These are phyloP conservation scores for Homarus gammarus DNA, from an alignment of 2,888 invertebrate genomes.

Conservation along the genomic window DNA sequence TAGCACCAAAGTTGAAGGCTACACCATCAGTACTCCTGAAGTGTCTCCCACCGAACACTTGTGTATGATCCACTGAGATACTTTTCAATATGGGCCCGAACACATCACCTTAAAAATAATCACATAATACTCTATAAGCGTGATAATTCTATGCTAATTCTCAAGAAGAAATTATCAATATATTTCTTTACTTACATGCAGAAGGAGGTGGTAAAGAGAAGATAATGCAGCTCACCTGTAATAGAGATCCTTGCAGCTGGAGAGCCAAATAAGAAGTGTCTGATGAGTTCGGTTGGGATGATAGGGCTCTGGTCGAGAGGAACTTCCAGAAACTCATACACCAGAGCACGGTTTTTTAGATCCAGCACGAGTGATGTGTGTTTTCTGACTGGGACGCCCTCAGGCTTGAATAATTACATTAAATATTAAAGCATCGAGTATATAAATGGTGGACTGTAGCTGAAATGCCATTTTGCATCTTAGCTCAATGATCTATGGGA, in stretches of 20 bases:
- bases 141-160: too few relatives aligned
- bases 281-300: constrained; percentile 80
- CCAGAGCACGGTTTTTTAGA: constrained; percentile 81
- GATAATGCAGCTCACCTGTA: constrained; percentile 81
- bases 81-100: constrained; percentile 80
- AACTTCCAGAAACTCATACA: constrained; percentile 81
- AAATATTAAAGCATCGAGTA: too few relatives aligned
- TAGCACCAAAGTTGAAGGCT: constrained; percentile 67
- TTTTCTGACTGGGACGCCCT: constrained; percentile 81
- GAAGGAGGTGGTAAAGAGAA: too few relatives aligned
- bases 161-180: too few relatives aligned
- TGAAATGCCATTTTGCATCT: too few relatives aligned
- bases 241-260: constrained; percentile 80
- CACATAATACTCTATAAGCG: too few relatives aligned
- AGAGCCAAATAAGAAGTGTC: constrained; percentile 82
- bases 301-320: constrained; percentile 81
- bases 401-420: constrained; percentile 80
- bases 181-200: background rate
- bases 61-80: constrained; percentile 77
- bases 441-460: too few relatives aligned
- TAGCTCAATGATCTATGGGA: too few relatives aligned
- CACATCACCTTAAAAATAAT: constrained; percentile 38
- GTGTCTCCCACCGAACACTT: constrained; percentile 78
- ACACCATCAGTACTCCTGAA: constrained; percentile 60
- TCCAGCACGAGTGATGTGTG: constrained; percentile 82